Evolutionary conservation across 2,113 vertebrate genomes (phyloP).

Genomic region (Myiagra hebetior): DNA sequence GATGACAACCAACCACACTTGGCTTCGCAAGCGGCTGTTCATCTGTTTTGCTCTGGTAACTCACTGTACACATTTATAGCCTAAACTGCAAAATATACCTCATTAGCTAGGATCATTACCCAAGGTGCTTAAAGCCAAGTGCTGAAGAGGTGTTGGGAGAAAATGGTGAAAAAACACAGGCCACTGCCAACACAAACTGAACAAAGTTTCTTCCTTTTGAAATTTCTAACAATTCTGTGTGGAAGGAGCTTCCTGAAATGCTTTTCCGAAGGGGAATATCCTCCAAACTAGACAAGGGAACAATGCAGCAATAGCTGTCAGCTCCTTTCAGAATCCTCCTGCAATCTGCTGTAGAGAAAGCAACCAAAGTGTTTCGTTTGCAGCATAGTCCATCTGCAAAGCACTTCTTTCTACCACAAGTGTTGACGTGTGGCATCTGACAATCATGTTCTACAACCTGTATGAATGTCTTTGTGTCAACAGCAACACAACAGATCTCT

Average conservation of each 20-base stretch:
- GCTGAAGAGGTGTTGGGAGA: neutral
- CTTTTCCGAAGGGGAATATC: neutral
- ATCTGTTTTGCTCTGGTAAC: constrained; percentile 17
- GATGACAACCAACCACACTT: neutral
- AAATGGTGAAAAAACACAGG: neutral
- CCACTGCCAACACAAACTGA: neutral
- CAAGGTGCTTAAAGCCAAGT: neutral
- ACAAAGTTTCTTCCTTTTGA: neutral
- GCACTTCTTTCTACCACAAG: neutral
- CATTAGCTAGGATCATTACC: neutral
- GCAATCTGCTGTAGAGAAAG: neutral
- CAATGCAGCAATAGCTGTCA: neutral
- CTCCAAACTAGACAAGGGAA: neutral
- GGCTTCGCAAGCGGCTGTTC: neutral
- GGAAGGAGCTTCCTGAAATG: neutral
- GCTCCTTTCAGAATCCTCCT: neutral
- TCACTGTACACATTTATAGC: neutral
- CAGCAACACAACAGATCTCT: neutral
- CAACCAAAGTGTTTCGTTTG: neutral
- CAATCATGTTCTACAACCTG: neutral
- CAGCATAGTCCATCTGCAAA: neutral
- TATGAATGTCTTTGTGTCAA: neutral
- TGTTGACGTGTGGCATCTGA: neutral
- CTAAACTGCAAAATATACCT: neutral
- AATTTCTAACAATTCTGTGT: neutral